These are phyloP conservation scores for Oxyteleia sp. DNA, from an alignment of 2,888 invertebrate genomes.

Conservation along the genomic window DNA sequence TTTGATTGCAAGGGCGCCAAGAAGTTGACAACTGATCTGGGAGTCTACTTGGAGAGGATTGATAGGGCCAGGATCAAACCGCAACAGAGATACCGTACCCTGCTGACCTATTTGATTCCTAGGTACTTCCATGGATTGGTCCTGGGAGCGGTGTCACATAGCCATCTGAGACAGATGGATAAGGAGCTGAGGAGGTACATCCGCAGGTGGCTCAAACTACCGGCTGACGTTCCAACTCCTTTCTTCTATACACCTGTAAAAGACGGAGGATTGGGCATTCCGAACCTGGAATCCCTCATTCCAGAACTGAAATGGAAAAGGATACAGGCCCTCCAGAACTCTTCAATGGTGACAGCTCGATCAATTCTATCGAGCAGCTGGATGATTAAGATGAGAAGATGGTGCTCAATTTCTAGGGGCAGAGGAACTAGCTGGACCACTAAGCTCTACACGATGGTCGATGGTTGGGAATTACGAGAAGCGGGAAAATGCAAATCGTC, in stretches of 20 bases:
- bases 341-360: too few species aligned
- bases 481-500: slow-evolving; percentile 5
- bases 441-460: slow-evolving; percentile 68
- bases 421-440: slow-evolving; percentile 12
- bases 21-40: not conserved
- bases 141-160: slow-evolving; percentile 76
- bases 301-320: slow-evolving; percentile 29
- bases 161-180: slow-evolving; percentile 79
- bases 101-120: too few species aligned
- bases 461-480: slow-evolving; percentile 75
- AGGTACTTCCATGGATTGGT: slow-evolving; percentile 74
- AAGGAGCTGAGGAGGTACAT: slow-evolving; percentile 77
- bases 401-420: too few species aligned
- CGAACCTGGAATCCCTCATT: slow-evolving; percentile 62
- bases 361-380: too few species aligned
- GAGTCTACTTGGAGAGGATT: too few species aligned
- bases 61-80: not conserved
- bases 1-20: slow-evolving; percentile 10
- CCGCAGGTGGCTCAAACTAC: slow-evolving; percentile 80
- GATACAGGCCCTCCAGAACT: too few species aligned
- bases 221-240: slow-evolving; percentile 78
- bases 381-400: too few species aligned
- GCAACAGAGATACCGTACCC: too few species aligned
- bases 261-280: slow-evolving; percentile 78
- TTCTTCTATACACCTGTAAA: slow-evolving; percentile 80